Evolutionary conservation across 2,888 invertebrate species (phyloP), one percentile per base, ranked within the genome.

Genomic region (Troilus luridus): DNA sequence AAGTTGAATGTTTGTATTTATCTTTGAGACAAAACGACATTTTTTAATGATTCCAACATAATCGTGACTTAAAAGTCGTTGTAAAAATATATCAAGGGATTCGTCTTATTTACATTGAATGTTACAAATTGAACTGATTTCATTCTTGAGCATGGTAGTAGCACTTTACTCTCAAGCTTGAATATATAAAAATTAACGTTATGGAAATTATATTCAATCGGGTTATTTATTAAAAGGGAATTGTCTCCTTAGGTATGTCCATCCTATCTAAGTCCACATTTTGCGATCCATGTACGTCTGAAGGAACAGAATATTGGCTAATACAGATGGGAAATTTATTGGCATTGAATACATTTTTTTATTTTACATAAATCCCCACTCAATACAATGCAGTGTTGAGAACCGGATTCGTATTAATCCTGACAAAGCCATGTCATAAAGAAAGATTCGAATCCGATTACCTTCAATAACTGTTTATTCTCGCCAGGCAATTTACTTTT

Each of bases 391-490:
- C 72, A 77, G 72, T 19, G 72, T 17, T 77, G 72, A 41, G 41
- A 77, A 77, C 41, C 72, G 72, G 72, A 14, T 77, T 77, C 41
- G 41, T 41, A 19, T 77, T 77, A 77, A 77, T 77, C 72, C 72
- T 77, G 72, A 41, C 72, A 27, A 77, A 77, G 72, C 72, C 41
- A 0, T 41, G 41, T 77, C 72, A 41, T 77, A 77, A 41, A 77
- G 41, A 41, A 19, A 27, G 27, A 17, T 77, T 27, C 21, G 72
- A 17, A 77, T 77, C 72, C 72, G 41, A 77, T 77, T 77, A 77
- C 41, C 1, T 10, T 41, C 17, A 41, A 41, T 17, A 27, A 41
- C 41, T 24, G 41, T 77, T 77, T 41, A 77, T 77, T 77, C 72
- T 77, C 17, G 27, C 0, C 17, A 77, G 27, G 8, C 17, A 41